Percentiles rank a stretch among this genome's conserved stretches.
phyloP scores from a whole-genome alignment of 2,888 invertebrate species.

The Anorthoa munda region DNA sequence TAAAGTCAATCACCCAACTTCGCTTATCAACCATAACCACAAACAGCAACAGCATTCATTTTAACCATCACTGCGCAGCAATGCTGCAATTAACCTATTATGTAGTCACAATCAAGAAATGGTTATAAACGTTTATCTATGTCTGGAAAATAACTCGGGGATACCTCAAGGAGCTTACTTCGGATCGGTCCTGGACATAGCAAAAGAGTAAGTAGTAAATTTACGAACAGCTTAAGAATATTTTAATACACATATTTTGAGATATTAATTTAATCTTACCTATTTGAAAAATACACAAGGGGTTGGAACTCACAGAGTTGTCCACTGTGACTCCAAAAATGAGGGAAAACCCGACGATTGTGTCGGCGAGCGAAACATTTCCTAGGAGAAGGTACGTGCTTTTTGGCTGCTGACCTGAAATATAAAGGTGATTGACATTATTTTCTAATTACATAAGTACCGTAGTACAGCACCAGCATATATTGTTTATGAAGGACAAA shows the following conservation, averaged over 20 bases:
- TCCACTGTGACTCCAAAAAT: constrained; percentile 87
- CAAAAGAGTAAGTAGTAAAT: neutral
- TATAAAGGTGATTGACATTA: neutral
- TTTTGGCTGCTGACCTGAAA: constrained; percentile 91
- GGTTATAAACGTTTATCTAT: neutral
- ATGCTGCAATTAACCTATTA: neutral
- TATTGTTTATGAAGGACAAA: too few species aligned
- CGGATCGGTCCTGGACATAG: neutral
- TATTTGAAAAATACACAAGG: constrained; percentile 84
- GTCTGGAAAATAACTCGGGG: neutral
- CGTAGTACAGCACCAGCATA: too few species aligned
- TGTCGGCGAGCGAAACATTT: constrained; percentile 92
- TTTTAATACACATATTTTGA: constrained; percentile 5
- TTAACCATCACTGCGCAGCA: neutral
- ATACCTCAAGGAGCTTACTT: constrained; percentile 17
- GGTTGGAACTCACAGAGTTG: constrained; percentile 76
- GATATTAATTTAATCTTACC: constrained; percentile 73
- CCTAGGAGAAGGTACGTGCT: constrained; percentile 92
- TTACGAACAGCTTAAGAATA: neutral
- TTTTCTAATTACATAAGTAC: too few species aligned
- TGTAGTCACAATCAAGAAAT: neutral
- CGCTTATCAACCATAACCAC: neutral
- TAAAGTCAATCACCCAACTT: constrained; percentile 6
- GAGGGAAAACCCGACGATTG: constrained; percentile 91
- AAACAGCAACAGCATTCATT: neutral